phyloP scores from a whole-genome alignment of 2,797 vertebrate genomes.

The Ptychobarbus kaznakovi region DNA sequence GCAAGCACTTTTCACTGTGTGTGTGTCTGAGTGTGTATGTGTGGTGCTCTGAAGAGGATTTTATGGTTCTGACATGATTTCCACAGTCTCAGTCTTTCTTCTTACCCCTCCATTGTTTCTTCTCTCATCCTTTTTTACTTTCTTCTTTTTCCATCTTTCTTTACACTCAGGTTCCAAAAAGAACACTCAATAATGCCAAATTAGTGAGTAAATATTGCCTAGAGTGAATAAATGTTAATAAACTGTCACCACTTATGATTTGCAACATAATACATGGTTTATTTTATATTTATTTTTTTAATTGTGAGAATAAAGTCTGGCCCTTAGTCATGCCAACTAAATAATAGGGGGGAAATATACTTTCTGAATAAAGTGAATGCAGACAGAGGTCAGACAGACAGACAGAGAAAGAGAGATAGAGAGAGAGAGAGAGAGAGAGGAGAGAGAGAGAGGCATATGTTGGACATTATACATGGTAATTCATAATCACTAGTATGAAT shows the following conservation, averaged over 20 bases:
- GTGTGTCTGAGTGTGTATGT: slow-evolving; percentile 47
- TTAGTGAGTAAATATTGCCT: neutral
- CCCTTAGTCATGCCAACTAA: neutral
- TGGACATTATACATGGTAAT: too few relatives aligned
- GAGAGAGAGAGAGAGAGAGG: too few relatives aligned
- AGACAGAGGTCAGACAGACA: too few relatives aligned
- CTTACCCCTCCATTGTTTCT: neutral
- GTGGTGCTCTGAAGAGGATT: neutral
- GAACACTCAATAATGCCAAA: neutral
- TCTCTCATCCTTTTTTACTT: neutral
- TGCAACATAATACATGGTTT: neutral
- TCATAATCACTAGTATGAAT: too few relatives aligned
- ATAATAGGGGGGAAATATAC: neutral
- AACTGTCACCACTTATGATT: too few relatives aligned
- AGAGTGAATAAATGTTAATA: neutral
- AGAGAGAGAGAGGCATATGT: too few relatives aligned
- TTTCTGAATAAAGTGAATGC: neutral
- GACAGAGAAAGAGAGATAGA: too few relatives aligned
- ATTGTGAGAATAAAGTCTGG: neutral
- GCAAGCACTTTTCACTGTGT: neutral
- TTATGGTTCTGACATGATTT: neutral
- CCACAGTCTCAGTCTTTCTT: neutral
- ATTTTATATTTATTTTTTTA: neutral
- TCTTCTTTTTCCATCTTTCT: neutral
- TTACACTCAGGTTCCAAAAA: neutral